Conservation (phyloP, 2,888 invertebrate genomes). For the Autographa pulchrina region DNA sequence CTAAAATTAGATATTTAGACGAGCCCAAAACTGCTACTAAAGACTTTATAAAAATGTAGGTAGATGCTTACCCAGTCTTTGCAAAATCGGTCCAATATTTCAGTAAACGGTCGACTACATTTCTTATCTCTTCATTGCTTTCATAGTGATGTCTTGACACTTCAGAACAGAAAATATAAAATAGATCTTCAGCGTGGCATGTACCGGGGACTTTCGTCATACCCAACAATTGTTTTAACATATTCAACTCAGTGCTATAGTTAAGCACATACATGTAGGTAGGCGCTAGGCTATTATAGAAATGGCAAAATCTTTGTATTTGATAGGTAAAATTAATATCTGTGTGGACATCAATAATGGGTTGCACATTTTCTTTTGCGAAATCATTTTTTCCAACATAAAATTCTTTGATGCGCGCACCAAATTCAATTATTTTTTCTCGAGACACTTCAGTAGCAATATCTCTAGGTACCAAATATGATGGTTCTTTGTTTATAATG, state of each 20-base stretch:
- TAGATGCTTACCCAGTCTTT: slow-evolving; percentile 75
- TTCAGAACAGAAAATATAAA: slow-evolving; percentile 80
- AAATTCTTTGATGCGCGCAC: slow-evolving; percentile 68
- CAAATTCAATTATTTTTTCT: slow-evolving; percentile 66
- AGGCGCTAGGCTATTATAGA: slow-evolving; percentile 63
- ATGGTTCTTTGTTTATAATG: slow-evolving; percentile 65
- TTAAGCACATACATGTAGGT: slow-evolving; percentile 75
- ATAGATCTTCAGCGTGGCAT: slow-evolving; percentile 84
- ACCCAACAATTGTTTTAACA: slow-evolving; percentile 67
- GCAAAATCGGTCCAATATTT: slow-evolving; percentile 85
- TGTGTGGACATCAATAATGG: slow-evolving; percentile 65
- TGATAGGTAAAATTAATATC: slow-evolving; percentile 72
- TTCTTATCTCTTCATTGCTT: slow-evolving; percentile 67
- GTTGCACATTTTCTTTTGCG: slow-evolving; percentile 56
- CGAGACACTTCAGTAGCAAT: slow-evolving; percentile 61
- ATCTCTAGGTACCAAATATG: slow-evolving; percentile 71
- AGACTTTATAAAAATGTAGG: neutral
- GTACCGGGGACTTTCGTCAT: slow-evolving; percentile 71
- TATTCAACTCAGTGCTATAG: slow-evolving; percentile 74
- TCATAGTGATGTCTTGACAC: slow-evolving; percentile 72
- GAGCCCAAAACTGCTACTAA: no score
- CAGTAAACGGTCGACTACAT: slow-evolving; percentile 75
- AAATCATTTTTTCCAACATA: slow-evolving; percentile 69
- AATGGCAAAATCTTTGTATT: slow-evolving; percentile 69
- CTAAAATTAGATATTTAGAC: no score